A percentile compares a stretch with the other conserved stretches of the same genome.
Evolutionary conservation across 92 coral and sea anemone species (phyloP).

Genomic region (Umimayanthus chanpuru): DNA sequence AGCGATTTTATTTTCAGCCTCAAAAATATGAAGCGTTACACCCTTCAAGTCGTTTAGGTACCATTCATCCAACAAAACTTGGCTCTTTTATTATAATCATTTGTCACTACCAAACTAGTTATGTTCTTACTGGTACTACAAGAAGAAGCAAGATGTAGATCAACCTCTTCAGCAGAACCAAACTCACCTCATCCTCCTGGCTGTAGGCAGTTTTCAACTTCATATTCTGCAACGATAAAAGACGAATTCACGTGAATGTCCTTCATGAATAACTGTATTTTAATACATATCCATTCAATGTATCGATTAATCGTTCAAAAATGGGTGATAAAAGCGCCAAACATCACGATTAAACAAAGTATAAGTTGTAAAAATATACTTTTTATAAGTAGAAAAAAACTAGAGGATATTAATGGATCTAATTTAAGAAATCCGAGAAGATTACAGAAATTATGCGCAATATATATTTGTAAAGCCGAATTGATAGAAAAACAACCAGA

Average conservation of each 20-base stretch:
- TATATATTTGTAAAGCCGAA: too few species aligned
- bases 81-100: not conserved
- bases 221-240: slow-evolving; percentile 49
- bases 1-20: not conserved
- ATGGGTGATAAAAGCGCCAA: too few species aligned
- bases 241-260: not conserved
- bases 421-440: too few species aligned
- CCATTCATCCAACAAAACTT: not conserved
- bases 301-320: too few species aligned
- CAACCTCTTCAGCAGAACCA: not conserved
- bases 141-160: not conserved
- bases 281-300: too few species aligned
- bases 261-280: too few species aligned
- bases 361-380: too few species aligned
- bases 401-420: too few species aligned
- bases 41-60: not conserved
- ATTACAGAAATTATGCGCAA: too few species aligned
- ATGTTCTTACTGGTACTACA: not conserved
- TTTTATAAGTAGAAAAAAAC: too few species aligned
- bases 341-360: too few species aligned
- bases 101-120: not conserved
- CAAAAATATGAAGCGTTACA: not conserved
- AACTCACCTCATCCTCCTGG: slow-evolving; percentile 80
- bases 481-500: too few species aligned
- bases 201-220: slow-evolving; percentile 77